Evolutionary conservation across 2,113 vertebrate species (phyloP).

Genomic region (Solea senegalensis): DNA sequence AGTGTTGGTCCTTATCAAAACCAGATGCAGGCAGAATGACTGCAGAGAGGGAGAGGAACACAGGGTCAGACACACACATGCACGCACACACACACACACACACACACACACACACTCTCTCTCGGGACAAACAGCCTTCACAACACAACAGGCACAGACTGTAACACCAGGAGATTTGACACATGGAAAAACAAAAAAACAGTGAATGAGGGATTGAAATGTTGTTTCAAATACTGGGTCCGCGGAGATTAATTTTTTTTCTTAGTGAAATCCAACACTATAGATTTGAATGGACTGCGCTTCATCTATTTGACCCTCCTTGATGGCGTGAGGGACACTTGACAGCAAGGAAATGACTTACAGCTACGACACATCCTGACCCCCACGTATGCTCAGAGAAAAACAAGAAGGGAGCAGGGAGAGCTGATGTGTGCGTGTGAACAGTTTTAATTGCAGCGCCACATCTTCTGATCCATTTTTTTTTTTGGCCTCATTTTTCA

Average conservation of each 20-base stretch:
- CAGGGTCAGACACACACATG: conserved; percentile 61
- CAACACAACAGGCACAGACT: conserved; percentile 36
- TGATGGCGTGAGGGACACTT: background rate
- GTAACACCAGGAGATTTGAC: conserved; percentile 44
- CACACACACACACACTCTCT: conserved; percentile 15
- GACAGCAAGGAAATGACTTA: conserved; percentile 18
- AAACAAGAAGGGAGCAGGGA: background rate
- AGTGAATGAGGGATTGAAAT: conserved; percentile 46
- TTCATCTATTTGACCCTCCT: background rate
- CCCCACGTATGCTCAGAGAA: background rate
- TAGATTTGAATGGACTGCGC: background rate
- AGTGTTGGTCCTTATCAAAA: conserved; percentile 89
- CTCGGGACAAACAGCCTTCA: conserved; percentile 29
- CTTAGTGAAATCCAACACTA: background rate
- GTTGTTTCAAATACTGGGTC: conserved; percentile 17
- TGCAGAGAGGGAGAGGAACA: conserved; percentile 77
- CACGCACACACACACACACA: conserved; percentile 12
- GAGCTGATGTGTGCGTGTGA: background rate
- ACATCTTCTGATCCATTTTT: conserved; percentile 50
- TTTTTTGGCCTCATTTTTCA: conserved; percentile 39
- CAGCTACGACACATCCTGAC: background rate
- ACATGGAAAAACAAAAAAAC: conserved; percentile 51
- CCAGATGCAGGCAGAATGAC: conserved; percentile 96
- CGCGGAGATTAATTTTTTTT: background rate
- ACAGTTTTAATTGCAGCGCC: conserved; percentile 55